phyloP scores from a whole-genome alignment of 2,113 vertebrate species.

The Empidonax traillii region DNA sequence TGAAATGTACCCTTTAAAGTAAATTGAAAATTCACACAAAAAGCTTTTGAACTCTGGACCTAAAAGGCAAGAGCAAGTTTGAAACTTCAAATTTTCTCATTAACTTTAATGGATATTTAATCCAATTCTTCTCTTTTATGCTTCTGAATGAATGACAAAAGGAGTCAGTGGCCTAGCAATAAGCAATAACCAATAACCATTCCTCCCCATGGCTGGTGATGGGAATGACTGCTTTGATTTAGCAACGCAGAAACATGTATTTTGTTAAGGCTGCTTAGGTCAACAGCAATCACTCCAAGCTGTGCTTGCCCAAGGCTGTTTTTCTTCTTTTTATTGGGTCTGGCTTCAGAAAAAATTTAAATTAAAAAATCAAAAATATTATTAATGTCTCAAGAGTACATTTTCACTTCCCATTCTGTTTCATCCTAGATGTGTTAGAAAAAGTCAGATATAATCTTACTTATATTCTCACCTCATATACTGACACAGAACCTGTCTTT shows the following conservation, averaged over 20 bases:
- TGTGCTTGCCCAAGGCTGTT: neutral
- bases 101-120: neutral
- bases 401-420: neutral
- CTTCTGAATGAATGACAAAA: neutral
- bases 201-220: neutral
- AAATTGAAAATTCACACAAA: neutral
- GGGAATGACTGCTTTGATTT: neutral
- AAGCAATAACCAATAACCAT: neutral
- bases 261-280: neutral
- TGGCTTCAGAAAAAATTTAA: neutral
- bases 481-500: neutral
- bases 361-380: neutral
- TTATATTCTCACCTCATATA: neutral
- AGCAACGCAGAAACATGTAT: neutral
- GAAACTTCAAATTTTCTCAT: neutral
- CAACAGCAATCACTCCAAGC: neutral
- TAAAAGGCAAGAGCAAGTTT: neutral
- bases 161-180: neutral
- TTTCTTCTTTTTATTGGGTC: neutral
- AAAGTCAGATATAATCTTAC: neutral
- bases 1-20: neutral
- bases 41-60: neutral
- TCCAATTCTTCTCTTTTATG: neutral
- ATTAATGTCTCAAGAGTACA: neutral
- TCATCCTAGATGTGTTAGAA: neutral